Base-by-base conservation (phyloP, 2,113 vertebrate species). In the Elgaria multicarinata region DNA sequence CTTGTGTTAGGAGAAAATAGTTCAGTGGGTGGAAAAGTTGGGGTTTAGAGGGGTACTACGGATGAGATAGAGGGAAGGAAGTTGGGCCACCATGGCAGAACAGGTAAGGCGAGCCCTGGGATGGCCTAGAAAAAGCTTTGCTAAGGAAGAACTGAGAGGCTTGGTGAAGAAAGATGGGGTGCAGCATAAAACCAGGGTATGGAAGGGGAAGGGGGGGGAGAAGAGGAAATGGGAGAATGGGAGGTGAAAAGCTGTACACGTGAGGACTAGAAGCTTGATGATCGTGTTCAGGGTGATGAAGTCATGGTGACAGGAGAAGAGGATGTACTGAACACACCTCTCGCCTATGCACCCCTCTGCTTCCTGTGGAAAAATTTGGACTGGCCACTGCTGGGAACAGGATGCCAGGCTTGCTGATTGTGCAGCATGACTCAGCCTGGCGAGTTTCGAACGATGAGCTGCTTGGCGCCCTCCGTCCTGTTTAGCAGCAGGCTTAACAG, bases 371-470 rank as follows among this genome's bases (percentile, higher is more conserved):
- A 9, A 58, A 62, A 22, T 28, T 2, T 26, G 79, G 76, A 26
- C 75, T 62, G 75, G 50, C 67, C 36, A 33, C n/a, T 8, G 36
- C 31, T 62, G 39, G 69, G 46, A 10, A 16, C 79, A 28, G 87
- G 80, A 62, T 42, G 67, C 78, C 72, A 67, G 87, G 39, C 20
- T 26, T 74, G 50, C 31, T 74, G 50, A 82, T 31, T 9, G 36
- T 8, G 42, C 7, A 10, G 46, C 26, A 8, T 88, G 87, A 81
- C 44, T 58, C 77, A 81, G 86, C 76, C 77, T 64, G 85, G 85
- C 72, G 22, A 76, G 53, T 31, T 6, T 14, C 14, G 7, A 42
- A 8, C 26, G 12, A 14, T 24, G 64, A 55, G 64, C 4, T 2
- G 76, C 64, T 79, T 67, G 58, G 44, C 24, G 8, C 67, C 42